Evolutionary conservation across 2,888 invertebrate genomes (phyloP).

Genomic region (Glyphotaelius pellucidus): DNA sequence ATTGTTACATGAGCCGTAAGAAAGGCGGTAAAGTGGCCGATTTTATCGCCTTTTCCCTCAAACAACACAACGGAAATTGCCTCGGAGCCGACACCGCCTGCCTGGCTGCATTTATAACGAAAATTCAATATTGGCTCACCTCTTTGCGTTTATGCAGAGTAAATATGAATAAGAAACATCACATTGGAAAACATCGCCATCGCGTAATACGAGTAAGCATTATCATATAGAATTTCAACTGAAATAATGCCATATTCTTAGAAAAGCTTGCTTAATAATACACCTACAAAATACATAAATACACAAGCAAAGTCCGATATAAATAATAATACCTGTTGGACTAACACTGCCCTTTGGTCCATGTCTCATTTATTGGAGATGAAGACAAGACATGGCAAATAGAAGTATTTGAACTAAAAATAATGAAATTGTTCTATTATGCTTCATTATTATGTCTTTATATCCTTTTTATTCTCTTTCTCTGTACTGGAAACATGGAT

Average conservation of each 20-base stretch:
- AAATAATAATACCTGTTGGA: background rate
- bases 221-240: background rate
- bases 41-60: constrained; percentile 17
- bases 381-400: too few relatives aligned
- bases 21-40: background rate
- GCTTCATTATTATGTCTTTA: too few relatives aligned
- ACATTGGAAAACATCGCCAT: background rate
- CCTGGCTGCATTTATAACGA: background rate
- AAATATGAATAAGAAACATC: background rate
- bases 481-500: too few relatives aligned
- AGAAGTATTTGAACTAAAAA: too few relatives aligned
- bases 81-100: background rate
- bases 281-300: too few relatives aligned
- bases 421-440: too few relatives aligned
- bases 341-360: too few relatives aligned
- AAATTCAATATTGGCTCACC: constrained; percentile 20
- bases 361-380: too few relatives aligned
- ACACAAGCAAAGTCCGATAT: background rate
- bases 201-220: background rate
- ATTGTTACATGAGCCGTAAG: constrained; percentile 12
- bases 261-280: background rate
- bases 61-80: constrained; percentile 19
- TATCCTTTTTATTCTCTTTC: too few relatives aligned
- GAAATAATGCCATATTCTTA: background rate
- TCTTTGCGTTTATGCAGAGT: background rate